phyloP scores from a whole-genome alignment of 2,113 vertebrate genomes.

The Mustelus asterias region DNA sequence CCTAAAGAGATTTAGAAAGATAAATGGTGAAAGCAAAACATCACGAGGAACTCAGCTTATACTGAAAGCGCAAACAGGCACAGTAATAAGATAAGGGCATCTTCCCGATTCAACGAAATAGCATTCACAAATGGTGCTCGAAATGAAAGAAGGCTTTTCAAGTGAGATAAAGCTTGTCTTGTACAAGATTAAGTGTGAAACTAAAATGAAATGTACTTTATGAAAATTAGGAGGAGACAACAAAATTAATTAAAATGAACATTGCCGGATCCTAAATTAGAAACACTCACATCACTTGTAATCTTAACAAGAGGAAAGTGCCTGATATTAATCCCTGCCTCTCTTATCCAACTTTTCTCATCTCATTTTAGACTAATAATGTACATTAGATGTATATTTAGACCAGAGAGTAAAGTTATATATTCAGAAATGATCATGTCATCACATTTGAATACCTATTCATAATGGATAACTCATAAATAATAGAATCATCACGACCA shows the following conservation, averaged over 20 bases:
- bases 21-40: slow-evolving; percentile 6
- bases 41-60: not conserved
- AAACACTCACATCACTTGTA: not conserved
- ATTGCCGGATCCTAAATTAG: not conserved
- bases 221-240: not conserved
- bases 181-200: not conserved
- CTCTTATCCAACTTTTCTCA: not conserved
- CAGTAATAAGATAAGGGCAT: not conserved
- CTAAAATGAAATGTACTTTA: not conserved
- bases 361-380: not conserved
- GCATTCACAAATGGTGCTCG: not conserved
- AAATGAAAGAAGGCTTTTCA: not conserved
- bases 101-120: not conserved
- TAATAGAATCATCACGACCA: not conserved
- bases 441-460: not conserved
- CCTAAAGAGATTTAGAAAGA: not conserved
- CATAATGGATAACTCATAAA: slow-evolving; percentile 1
- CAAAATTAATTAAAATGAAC: not conserved
- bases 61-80: not conserved
- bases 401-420: not conserved
- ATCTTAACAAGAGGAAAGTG: not conserved
- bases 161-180: not conserved
- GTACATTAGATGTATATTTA: not conserved
- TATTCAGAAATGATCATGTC: not conserved
- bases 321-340: not conserved